These are phyloP conservation scores for Brenthis daphne DNA, from an alignment of 2,888 invertebrate species.

Conservation along the genomic window DNA sequence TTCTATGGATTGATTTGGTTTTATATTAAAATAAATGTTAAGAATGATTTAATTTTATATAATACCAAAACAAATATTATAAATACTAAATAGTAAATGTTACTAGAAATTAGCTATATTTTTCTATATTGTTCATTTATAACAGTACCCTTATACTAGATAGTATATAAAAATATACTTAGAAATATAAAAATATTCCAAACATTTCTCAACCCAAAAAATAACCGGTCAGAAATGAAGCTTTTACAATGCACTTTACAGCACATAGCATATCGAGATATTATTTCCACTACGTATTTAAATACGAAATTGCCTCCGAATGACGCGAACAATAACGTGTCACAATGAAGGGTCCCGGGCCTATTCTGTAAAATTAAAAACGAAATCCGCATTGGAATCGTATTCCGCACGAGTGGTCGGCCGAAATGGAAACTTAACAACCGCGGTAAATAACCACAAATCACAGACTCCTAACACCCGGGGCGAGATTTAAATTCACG, in stretches of 20 bases:
- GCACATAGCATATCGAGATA: conserved; percentile 21
- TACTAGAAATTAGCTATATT: no score
- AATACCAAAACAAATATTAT: no score
- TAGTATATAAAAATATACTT: no score
- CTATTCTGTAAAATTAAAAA: conserved; percentile 76
- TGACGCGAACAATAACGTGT: conserved; percentile 36
- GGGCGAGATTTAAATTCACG: conserved; percentile 79
- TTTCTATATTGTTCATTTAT: no score
- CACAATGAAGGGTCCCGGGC: conserved; percentile 46
- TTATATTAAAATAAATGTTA: no score
- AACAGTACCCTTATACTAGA: no score
- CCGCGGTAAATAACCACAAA: conserved; percentile 81
- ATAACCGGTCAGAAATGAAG: not conserved
- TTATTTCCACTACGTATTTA: conserved; percentile 41
- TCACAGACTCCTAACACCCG: conserved; percentile 77
- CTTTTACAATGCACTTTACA: conserved; percentile 8
- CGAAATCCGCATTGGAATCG: conserved; percentile 70
- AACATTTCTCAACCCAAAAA: not conserved
- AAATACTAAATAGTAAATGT: no score
- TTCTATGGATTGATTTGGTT: no score
- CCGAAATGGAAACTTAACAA: conserved; percentile 79
- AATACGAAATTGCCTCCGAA: conserved; percentile 38
- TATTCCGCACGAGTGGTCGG: conserved; percentile 69
- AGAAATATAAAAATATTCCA: not conserved
- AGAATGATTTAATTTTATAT: no score